A percentile compares a stretch with the other conserved stretches of the same genome.
phyloP scores from a whole-genome alignment of 2,797 vertebrate genomes.

The Garrulus glandarius region DNA sequence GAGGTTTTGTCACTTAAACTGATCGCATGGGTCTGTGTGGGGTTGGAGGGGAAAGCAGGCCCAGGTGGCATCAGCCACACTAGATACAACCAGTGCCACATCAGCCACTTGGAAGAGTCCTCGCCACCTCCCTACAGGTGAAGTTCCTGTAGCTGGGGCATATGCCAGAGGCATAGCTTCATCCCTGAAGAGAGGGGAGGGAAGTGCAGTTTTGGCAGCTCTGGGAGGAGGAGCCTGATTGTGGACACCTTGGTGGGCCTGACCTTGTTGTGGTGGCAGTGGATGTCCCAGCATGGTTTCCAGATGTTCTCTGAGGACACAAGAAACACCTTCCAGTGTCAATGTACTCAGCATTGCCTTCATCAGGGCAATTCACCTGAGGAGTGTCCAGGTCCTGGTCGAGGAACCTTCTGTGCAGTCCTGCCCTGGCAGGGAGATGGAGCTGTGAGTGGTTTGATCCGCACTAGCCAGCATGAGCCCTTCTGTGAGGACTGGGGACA shows the following conservation, averaged over 20 bases:
- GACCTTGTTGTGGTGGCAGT: not conserved
- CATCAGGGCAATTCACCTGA: not conserved
- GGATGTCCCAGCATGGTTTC: not conserved
- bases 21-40: fast-evolving
- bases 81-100: not conserved
- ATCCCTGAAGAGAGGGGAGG: not conserved
- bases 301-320: not conserved
- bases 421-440: not conserved
- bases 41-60: not conserved
- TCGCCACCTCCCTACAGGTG: fast-evolving
- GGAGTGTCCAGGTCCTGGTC: not conserved
- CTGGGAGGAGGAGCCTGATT: not conserved
- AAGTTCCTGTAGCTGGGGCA: fast-evolving
- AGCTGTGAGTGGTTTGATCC: not conserved
- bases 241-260: not conserved
- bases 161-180: not conserved
- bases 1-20: not conserved
- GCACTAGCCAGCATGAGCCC: not conserved
- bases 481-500: not conserved
- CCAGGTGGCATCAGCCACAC: not conserved
- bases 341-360: not conserved
- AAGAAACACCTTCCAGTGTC: not conserved
- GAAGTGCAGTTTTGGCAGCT: not conserved
- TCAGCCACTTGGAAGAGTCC: fast-evolving
- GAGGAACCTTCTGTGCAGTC: not conserved